Base-by-base conservation (phyloP, 2,797 vertebrate species). In the Gymnothorax javanicus region DNA sequence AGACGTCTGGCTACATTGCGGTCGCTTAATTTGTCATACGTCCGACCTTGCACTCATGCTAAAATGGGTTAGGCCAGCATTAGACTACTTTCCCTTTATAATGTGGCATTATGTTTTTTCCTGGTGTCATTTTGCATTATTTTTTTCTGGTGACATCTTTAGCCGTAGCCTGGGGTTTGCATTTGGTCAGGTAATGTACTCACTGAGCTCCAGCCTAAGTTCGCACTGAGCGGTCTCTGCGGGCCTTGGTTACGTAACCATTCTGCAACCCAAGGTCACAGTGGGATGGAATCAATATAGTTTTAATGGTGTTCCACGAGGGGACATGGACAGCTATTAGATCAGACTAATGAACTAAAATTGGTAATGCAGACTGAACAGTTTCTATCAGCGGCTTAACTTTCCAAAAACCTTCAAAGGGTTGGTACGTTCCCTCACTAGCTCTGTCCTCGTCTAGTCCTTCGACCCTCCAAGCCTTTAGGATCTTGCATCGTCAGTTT, bases 111-210 rank as follows among this genome's bases (percentile, higher is more conserved):
- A 56, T 84, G 62, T 50, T 83, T 84, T 33, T 17, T 82, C 82
- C 62, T 27, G 6, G n/a, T 84, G 86, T 56, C 82, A 77, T 84
- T 69, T 52, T 20, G 56, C 57, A 75, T 62, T 54, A 64, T 77
- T 52, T 62, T 67, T 52, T 50, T 7, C 54, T 25, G 23, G 52
- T 15, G 58, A 20, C 9, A 43, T 50, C 17, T 57, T 52, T 25
- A 64, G 62, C 64, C 17, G 9, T 81, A n/a, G 73, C 33, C 75
- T 54, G 57, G 33, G 23, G 77, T 25, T 57, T 25, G 54, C 81
- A 58, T 82, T 56, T 82, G 81, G 52, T 59, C 52, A 33, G 57
- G n/a, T 7, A 83, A 12, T 83, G 82, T 33, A 83, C 52, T 27
- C 56, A 60, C 13, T 0, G 33, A 2, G 56, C 25, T 83, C n/a